Conservation (phyloP, 1,140 invertebrate species). For the Drosophila insularis region DNA sequence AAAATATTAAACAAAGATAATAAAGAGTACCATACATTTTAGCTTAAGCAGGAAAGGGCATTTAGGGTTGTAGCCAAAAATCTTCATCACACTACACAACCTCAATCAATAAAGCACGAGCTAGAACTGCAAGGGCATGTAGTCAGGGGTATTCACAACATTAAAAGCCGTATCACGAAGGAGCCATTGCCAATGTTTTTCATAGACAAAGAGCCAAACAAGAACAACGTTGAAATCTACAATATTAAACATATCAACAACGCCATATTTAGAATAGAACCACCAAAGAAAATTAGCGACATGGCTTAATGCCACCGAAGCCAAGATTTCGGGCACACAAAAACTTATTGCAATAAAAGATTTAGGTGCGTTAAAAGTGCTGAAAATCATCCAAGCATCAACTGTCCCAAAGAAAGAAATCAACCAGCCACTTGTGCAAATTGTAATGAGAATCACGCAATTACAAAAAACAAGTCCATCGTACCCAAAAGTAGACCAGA, state of each 20-base stretch:
- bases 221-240: neutral
- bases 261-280: neutral
- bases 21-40: neutral
- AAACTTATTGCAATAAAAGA: neutral
- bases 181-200: neutral
- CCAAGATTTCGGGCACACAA: neutral
- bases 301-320: neutral
- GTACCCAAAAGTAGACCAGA: neutral
- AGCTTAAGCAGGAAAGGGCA: neutral
- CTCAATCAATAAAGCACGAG: neutral
- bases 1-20: neutral
- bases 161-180: neutral
- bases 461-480: neutral
- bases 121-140: neutral
- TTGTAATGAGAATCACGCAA: neutral
- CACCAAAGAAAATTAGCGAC: neutral
- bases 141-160: neutral
- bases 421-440: neutral
- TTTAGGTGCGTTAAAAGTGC: neutral
- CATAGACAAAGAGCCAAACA: neutral
- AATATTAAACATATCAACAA: neutral
- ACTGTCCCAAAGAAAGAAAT: neutral
- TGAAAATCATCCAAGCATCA: neutral
- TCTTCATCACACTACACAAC: neutral
- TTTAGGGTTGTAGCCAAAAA: neutral